Evolutionary conservation across 2,797 vertebrate species (phyloP), one percentile per base, ranked within the genome.

Genomic region (Molossus molossus): DNA sequence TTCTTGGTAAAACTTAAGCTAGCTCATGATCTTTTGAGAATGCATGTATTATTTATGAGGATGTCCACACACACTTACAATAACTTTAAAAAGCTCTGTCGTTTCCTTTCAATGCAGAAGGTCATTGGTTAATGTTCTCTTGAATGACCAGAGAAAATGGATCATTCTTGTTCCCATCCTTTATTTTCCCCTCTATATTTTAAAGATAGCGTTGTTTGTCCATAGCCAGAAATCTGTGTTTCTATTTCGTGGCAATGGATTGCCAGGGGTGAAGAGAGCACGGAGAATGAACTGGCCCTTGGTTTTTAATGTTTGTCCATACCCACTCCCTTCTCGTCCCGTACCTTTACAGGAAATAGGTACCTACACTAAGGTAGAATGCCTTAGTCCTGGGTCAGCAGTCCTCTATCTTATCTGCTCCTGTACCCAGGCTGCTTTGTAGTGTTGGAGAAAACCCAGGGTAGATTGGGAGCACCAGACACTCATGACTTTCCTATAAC

Each of bases 101-200:
- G 18, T 77, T 91, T 70, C 33, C 50, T 69, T 89, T 79, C 55
- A 88, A 40, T 94, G 55, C 15, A 82, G 33, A 80, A 88, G 29
- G n/a, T 81, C 70, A 88, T 14, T 65, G 50, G 77, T 67, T 91
- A 67, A 60, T 86, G 23, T 37, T 92, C 58, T 70, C 27, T 7
- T 60, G 69, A 29, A 67, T 79, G 70, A n/a, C 55, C 18, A 92
- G 21, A 33, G 25, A 87, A 75, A 37, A 5, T 3, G 3, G 4
- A 57, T 70, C 45, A 58, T 85, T 37, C 20, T 55, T 79, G 17
- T 7, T 23, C 45, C 4, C 48, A 87, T 58, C 13, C 40, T 33
- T 2, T 72, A 23, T 7, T 82, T 18, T 69, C 17, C n/a, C 7
- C 12, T 86, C 50, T 57, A n/a, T 53, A 20, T 25, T n/a, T 86